These are phyloP conservation scores for Periophthalmus magnuspinnatus DNA, from an alignment of 2,797 vertebrate species.

Conservation along the genomic window DNA sequence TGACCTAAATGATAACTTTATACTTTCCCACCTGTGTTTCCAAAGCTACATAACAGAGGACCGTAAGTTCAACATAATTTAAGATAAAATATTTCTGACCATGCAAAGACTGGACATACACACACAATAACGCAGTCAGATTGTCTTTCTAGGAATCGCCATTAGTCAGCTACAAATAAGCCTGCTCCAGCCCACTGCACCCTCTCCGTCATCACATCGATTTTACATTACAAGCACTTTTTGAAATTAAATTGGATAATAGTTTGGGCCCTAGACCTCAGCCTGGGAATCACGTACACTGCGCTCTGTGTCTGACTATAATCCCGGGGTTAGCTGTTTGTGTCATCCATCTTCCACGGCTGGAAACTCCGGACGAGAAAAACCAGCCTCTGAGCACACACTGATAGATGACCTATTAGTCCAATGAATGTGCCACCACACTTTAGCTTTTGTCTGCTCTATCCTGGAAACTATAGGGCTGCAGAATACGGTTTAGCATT, in stretches of 20 bases:
- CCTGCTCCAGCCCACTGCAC: not conserved
- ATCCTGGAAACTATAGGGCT: slow-evolving; percentile 28
- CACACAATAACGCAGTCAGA: not conserved
- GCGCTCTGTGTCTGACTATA: slow-evolving; percentile 31
- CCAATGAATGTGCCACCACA: slow-evolving; percentile 15
- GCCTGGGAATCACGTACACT: slow-evolving; percentile 9
- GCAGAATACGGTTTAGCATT: not conserved
- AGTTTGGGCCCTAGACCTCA: slow-evolving; percentile 15
- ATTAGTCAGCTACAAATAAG: slow-evolving; percentile 8
- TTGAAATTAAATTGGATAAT: slow-evolving; percentile 24
- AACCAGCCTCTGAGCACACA: slow-evolving; percentile 34
- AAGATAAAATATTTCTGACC: not conserved
- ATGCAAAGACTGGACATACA: not conserved
- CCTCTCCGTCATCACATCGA: slow-evolving; percentile 12
- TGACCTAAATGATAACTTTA: not conserved
- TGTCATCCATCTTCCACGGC: slow-evolving; percentile 57
- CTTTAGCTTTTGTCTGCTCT: slow-evolving; percentile 18
- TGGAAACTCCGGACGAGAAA: slow-evolving; percentile 41
- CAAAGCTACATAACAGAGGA: too few species aligned
- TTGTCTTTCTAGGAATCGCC: slow-evolving; percentile 5
- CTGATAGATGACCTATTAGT: slow-evolving; percentile 50
- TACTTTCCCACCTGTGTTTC: not conserved
- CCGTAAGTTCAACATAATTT: not conserved
- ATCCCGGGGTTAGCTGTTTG: slow-evolving; percentile 34
- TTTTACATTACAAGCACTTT: slow-evolving; percentile 22